A percentile compares a stretch with the other conserved stretches of the same genome.
Evolutionary conservation across 2,797 vertebrate genomes (phyloP).

Genomic region (Gymnodraco acuticeps): DNA sequence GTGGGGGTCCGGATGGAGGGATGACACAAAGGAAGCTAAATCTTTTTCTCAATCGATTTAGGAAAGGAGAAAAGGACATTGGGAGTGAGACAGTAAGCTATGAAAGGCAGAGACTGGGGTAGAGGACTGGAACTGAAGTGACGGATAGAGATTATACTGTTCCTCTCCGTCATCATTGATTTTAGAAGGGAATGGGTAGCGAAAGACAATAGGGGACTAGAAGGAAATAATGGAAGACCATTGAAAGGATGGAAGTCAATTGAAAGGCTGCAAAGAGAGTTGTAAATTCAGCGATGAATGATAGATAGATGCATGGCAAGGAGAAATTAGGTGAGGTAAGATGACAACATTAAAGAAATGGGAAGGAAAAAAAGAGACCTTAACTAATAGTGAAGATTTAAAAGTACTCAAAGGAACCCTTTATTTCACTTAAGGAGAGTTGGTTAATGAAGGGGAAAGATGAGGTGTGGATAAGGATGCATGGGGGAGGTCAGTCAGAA

Average conservation of each 20-base stretch:
- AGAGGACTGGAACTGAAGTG: slow-evolving; percentile 8
- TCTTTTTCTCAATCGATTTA: slow-evolving; percentile 54
- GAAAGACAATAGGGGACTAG: slow-evolving; percentile 4
- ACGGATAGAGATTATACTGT: slow-evolving; percentile 26
- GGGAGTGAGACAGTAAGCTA: slow-evolving; percentile 32
- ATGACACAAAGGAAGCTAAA: slow-evolving; percentile 43
- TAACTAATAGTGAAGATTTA: slow-evolving; percentile 39
- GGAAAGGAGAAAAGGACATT: slow-evolving; percentile 50
- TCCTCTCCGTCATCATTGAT: slow-evolving; percentile 38
- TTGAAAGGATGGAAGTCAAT: slow-evolving; percentile 28
- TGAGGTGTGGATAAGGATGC: slow-evolving; percentile 32
- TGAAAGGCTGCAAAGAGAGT: not conserved
- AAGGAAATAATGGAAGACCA: not conserved
- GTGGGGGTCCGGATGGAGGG: slow-evolving; percentile 4
- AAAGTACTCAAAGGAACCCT: slow-evolving; percentile 48
- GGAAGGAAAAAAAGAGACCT: slow-evolving; percentile 11
- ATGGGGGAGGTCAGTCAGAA: slow-evolving; percentile 3
- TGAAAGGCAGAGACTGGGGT: slow-evolving; percentile 1
- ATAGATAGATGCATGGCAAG: slow-evolving; percentile 20
- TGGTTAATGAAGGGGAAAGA: slow-evolving; percentile 55
- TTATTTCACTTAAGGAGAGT: slow-evolving; percentile 55
- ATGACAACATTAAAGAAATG: not conserved
- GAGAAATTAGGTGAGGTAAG: slow-evolving; percentile 2
- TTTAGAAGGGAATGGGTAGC: slow-evolving; percentile 18
- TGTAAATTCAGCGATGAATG: slow-evolving; percentile 12